phyloP scores from a whole-genome alignment of 2,797 vertebrate species.

The Triplophysa yarkandensis region DNA sequence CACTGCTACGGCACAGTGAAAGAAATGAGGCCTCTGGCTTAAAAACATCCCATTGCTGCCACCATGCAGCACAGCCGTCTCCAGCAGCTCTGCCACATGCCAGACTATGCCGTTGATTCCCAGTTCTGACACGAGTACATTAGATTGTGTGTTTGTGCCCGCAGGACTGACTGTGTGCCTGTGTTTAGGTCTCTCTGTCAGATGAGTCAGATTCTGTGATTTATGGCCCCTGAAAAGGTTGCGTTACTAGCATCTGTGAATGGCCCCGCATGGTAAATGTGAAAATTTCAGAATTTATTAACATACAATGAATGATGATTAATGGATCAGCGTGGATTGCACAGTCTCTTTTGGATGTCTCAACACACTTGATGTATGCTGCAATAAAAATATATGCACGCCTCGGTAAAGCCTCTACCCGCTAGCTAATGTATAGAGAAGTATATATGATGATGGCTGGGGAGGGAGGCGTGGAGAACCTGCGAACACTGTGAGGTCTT shows the following conservation, averaged over 20 bases:
- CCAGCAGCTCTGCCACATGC: slow-evolving; percentile 61
- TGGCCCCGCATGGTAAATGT: slow-evolving; percentile 83
- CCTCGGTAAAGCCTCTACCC: slow-evolving; percentile 62
- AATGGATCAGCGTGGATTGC: slow-evolving; percentile 84
- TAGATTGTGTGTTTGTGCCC: slow-evolving; percentile 82
- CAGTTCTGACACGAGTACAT: slow-evolving; percentile 78
- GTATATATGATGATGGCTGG: slow-evolving; percentile 33
- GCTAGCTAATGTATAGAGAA: slow-evolving; percentile 54
- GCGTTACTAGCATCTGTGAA: slow-evolving; percentile 81
- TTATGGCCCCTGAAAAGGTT: slow-evolving; percentile 85
- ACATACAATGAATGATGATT: slow-evolving; percentile 90
- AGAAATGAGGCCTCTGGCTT: slow-evolving; percentile 65
- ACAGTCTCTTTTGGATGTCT: slow-evolving; percentile 81
- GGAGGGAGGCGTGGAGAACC: slow-evolving; percentile 1
- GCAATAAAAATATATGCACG: slow-evolving; percentile 81
- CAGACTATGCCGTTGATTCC: slow-evolving; percentile 56
- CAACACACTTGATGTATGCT: slow-evolving; percentile 78
- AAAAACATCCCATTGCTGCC: slow-evolving; percentile 63
- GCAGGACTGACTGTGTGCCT: slow-evolving; percentile 69
- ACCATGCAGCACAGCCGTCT: slow-evolving; percentile 61
- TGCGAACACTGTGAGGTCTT: slow-evolving; percentile 35
- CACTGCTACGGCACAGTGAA: slow-evolving; percentile 39
- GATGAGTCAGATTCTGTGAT: slow-evolving; percentile 80
- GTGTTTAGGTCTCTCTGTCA: slow-evolving; percentile 86
- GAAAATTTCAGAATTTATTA: slow-evolving; percentile 88